A percentile compares a stretch with the other conserved stretches of the same genome.
Evolutionary conservation across 2,797 vertebrate genomes (phyloP).

Genomic region (Cossypha polioptera): DNA sequence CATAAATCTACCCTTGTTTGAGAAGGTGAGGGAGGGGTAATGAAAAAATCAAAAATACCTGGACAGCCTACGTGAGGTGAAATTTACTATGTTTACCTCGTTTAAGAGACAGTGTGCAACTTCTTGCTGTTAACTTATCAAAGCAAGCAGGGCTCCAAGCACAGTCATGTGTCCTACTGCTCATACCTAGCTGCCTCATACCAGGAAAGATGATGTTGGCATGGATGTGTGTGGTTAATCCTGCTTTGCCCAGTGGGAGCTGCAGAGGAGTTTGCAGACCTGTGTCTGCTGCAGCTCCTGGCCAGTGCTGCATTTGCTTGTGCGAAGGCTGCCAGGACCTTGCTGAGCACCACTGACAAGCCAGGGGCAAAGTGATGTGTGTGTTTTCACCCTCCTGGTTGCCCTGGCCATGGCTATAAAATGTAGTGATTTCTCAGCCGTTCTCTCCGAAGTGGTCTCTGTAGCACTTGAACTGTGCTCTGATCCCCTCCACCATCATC

Average conservation of each 20-base stretch:
- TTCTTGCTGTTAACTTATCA: neutral
- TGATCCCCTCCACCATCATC: accelerated
- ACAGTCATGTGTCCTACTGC: accelerated
- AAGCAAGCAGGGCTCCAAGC: neutral
- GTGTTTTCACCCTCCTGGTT: neutral
- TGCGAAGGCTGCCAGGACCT: neutral
- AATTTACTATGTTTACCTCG: neutral
- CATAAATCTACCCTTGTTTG: neutral
- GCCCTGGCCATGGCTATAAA: neutral
- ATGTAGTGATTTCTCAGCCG: neutral
- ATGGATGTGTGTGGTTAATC: accelerated
- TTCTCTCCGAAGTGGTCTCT: neutral
- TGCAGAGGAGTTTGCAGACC: neutral
- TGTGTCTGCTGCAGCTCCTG: neutral
- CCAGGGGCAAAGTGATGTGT: neutral
- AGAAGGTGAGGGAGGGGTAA: neutral
- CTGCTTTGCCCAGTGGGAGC: neutral
- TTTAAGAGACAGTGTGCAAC: neutral
- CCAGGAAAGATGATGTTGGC: accelerated
- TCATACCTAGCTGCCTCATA: neutral
- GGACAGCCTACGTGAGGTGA: neutral
- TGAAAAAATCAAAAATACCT: neutral
- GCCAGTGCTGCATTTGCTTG: neutral
- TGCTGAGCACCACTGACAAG: neutral
- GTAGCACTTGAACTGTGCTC: accelerated